Conservation (phyloP, 2,888 invertebrate species). For the Tenthredo notha region DNA sequence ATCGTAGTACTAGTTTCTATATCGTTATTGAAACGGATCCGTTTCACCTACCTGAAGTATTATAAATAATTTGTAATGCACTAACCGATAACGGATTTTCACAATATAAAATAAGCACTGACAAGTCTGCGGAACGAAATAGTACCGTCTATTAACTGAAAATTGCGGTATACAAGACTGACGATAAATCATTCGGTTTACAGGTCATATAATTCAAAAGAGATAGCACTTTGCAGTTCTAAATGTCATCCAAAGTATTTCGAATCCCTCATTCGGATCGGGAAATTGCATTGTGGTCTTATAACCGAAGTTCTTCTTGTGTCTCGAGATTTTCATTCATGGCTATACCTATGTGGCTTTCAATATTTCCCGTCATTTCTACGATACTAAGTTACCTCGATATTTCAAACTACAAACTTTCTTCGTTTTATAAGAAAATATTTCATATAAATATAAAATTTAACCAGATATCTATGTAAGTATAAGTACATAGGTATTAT, state of each 20-base stretch:
- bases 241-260: neutral
- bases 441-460: neutral
- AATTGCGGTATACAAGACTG: conserved; percentile 22
- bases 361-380: neutral
- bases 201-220: neutral
- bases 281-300: neutral
- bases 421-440: neutral
- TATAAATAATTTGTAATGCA: conserved; percentile 22
- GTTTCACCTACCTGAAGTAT: neutral
- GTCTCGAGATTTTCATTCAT: neutral
- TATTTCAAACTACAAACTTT: neutral
- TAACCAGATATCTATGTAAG: neutral
- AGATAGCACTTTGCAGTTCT: neutral
- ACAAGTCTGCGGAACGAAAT: conserved; percentile 24
- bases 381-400: neutral
- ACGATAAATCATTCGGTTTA: conserved; percentile 43
- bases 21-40: conserved; percentile 21
- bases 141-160: conserved; percentile 38
- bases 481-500: no score
- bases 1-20: neutral
- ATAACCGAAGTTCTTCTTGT: neutral
- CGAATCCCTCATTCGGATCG: neutral
- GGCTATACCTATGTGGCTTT: neutral
- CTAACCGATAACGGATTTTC: conserved; percentile 1
- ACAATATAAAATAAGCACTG: neutral